These are phyloP conservation scores for Paramormyrops hopkinsi DNA, from an alignment of 2,797 vertebrate species.

Conservation along the genomic window DNA sequence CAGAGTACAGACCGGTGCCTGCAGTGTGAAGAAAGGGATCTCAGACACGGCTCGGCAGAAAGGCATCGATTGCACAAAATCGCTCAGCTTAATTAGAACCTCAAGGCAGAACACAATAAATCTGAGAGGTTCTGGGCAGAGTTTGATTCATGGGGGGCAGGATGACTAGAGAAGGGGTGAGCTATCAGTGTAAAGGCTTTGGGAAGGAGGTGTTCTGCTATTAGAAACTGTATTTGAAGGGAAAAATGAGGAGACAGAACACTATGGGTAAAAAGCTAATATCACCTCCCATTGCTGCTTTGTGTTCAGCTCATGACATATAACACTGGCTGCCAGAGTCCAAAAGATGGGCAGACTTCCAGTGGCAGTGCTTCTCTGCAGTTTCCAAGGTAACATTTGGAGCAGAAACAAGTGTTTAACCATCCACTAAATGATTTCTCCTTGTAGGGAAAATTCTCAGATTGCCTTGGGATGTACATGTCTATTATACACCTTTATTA, in stretches of 20 bases:
- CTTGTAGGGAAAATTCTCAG: not conserved
- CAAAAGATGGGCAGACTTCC: constrained; percentile 64
- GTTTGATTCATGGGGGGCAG: constrained; percentile 13
- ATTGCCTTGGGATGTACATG: constrained; percentile 35
- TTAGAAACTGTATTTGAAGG: not conserved
- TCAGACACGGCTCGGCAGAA: not conserved
- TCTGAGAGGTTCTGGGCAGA: not conserved
- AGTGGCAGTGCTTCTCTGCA: constrained; percentile 65
- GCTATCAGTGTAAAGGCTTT: not conserved
- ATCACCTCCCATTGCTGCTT: not conserved
- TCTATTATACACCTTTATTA: not conserved
- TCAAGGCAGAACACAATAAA: not conserved
- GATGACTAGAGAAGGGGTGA: constrained; percentile 20
- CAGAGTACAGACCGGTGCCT: not conserved
- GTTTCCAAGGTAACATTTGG: constrained; percentile 65
- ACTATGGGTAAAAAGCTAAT: not conserved
- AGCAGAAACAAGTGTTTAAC: constrained; percentile 48
- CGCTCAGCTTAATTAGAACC: not conserved
- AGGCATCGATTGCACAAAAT: not conserved
- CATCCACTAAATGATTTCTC: not conserved
- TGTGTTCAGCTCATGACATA: constrained; percentile 53
- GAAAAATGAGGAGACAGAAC: not conserved
- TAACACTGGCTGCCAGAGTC: constrained; percentile 48
- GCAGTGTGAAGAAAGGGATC: not conserved
- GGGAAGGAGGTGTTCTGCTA: not conserved